Percentiles rank a stretch among this genome's conserved stretches.
Evolutionary conservation across 2,797 vertebrate genomes (phyloP).

Genomic region (Meda fulgida): DNA sequence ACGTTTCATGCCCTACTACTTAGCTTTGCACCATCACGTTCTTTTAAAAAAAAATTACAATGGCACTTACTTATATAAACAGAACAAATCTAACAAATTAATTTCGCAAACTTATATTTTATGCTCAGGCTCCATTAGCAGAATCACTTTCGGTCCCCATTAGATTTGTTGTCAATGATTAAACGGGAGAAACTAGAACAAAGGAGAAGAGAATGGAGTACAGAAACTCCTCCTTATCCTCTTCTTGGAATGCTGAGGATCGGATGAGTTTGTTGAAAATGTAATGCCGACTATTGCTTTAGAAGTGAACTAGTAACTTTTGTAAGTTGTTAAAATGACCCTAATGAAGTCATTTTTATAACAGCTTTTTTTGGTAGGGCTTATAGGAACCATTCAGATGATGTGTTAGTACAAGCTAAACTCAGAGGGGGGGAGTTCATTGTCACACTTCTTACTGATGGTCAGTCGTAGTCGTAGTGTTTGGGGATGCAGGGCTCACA

Average conservation of each 20-base stretch:
- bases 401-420: conserved; percentile 50
- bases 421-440: conserved; percentile 39
- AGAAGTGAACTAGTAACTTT: not conserved
- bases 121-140: not conserved
- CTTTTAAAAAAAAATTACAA: not conserved
- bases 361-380: conserved; percentile 18
- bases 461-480: conserved; percentile 51
- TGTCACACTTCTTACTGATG: conserved; percentile 47
- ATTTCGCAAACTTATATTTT: not conserved
- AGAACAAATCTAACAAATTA: not conserved
- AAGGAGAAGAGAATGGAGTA: not conserved
- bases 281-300: not conserved
- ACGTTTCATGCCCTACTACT: not conserved
- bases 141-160: not conserved
- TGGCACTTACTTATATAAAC: not conserved
- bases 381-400: conserved; percentile 31
- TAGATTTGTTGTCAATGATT: not conserved
- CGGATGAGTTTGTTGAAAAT: conserved; percentile 1
- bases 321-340: not conserved
- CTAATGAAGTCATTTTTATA: conserved; percentile 40
- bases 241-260: not conserved
- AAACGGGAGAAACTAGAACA: not conserved
- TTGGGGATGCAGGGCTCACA: conserved; percentile 48
- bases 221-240: not conserved
- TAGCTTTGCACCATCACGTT: not conserved